Evolutionary conservation across 2,888 invertebrate species (phyloP).

Genomic region (Protodeltote pygarga): DNA sequence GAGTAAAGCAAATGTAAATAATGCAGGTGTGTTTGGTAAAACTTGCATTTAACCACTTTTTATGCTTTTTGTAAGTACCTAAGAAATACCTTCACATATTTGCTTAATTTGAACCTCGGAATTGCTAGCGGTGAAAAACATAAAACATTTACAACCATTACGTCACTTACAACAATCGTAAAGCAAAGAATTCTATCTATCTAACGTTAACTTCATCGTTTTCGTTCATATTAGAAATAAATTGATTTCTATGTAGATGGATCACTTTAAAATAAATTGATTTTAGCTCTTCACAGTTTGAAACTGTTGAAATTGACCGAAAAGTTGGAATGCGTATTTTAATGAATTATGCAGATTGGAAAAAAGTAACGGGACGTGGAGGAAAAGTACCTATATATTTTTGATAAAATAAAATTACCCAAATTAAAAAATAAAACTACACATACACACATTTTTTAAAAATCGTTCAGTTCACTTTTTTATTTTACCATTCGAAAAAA

Average conservation of each 20-base stretch:
- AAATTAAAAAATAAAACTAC: too few relatives aligned
- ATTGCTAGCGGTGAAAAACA: slow-evolving; percentile 8
- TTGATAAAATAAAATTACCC: too few relatives aligned
- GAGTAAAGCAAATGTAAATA: too few relatives aligned
- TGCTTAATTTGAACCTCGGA: slow-evolving; percentile 3
- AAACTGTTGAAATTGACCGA: not conserved
- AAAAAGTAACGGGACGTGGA: too few relatives aligned
- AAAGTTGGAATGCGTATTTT: not conserved
- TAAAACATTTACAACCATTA: slow-evolving; percentile 31
- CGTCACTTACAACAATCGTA: slow-evolving; percentile 27
- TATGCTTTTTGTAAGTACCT: too few relatives aligned
- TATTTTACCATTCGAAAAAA: too few relatives aligned
- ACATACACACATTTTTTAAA: too few relatives aligned
- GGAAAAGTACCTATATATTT: too few relatives aligned
- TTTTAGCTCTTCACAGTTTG: not conserved
- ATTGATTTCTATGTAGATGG: slow-evolving; percentile 19
- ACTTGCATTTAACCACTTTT: not conserved
- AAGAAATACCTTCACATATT: too few relatives aligned
- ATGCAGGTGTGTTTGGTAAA: too few relatives aligned
- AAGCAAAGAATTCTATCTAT: slow-evolving; percentile 28
- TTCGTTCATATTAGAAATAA: slow-evolving; percentile 6
- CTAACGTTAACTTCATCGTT: slow-evolving; percentile 12
- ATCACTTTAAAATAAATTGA: not conserved
- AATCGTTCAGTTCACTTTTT: too few relatives aligned
- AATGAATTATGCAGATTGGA: too few relatives aligned